These are phyloP conservation scores for Danio albolineatus DNA, from an alignment of 2,797 vertebrate species.

Conservation along the genomic window DNA sequence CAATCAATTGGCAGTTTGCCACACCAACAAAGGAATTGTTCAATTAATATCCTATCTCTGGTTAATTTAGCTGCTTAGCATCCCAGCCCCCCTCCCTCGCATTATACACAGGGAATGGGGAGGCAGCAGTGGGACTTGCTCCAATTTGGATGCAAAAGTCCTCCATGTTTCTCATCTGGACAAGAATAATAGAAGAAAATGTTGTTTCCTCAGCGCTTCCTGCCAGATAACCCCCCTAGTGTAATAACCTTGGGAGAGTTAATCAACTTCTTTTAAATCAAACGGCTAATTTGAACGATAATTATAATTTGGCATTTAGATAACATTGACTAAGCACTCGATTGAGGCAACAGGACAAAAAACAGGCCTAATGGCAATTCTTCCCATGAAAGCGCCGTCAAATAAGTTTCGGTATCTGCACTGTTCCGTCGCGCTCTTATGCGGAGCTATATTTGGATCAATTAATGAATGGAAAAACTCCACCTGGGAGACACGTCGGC, in stretches of 20 bases:
- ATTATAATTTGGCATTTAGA: constrained; percentile 71
- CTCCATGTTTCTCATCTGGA: constrained; percentile 58
- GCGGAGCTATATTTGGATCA: constrained; percentile 74
- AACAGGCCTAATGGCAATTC: constrained; percentile 68
- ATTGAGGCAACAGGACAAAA: constrained; percentile 69
- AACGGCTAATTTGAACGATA: constrained; percentile 73
- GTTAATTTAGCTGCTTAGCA: constrained; percentile 84
- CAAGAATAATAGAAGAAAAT: constrained; percentile 61
- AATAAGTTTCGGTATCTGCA: constrained; percentile 68
- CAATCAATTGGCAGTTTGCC: constrained; percentile 89
- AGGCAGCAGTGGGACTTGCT: constrained; percentile 52
- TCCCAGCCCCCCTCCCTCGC: constrained; percentile 75
- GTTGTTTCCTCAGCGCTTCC: constrained; percentile 65
- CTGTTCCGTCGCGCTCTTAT: constrained; percentile 71
- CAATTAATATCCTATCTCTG: constrained; percentile 85
- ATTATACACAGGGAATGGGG: constrained; percentile 67
- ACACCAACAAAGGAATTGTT: constrained; percentile 90
- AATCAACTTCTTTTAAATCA: constrained; percentile 73
- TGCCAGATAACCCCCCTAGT: constrained; percentile 74
- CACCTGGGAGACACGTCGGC: constrained; percentile 69
- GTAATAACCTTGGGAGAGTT: constrained; percentile 70
- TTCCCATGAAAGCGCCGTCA: constrained; percentile 74
- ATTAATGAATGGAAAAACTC: constrained; percentile 77
- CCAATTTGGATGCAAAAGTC: constrained; percentile 55
- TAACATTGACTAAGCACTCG: constrained; percentile 65